Base-by-base conservation (phyloP, 2,113 vertebrate species). In the Azemiops feae region DNA sequence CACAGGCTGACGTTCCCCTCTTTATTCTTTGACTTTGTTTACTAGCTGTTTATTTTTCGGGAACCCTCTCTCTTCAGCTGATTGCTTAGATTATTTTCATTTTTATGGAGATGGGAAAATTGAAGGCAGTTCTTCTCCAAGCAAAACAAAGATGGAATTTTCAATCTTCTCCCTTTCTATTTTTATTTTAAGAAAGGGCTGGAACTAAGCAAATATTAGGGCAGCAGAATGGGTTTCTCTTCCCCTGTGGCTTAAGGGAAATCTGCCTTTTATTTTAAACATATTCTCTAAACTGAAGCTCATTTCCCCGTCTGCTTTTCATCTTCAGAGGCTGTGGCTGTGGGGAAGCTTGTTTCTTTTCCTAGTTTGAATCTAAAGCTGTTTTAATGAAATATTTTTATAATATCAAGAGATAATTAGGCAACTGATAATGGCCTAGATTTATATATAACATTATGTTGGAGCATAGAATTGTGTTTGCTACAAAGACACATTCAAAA, bases 321-420 rank as follows among this genome's bases (percentile, higher is more conserved):
- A 93, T 94, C 94, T 20, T 53, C 18, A 92, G 52, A 91, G 87
- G 93, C 85, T 90, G 57, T 88, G 92, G 30, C 52, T 95, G 93
- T 94, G 86, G 94, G 85, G 93, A 27, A 89, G 39, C 95, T 92
- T 52, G 1, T 34, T 52, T 95, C 91, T 93, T 43, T 43, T 91
- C 25, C 47, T 94, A n/a, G 39, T 86, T 86, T 74, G 90, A 88
- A 64, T 1, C 43, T 10, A 64, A 91, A 93, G 6, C 57, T 92
- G 69, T 93, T 90, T 93, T 85, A 86, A 87, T 4, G 86, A 39
- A 87, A 69, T 25, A 34, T 39, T 86, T 30, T 39, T 22, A 9
- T 9, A 55, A 43, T 54, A 88, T 43, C 20, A 39, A 55, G 20
- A 50, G 53, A 92, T 90, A 91, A 94, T 91, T 94, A 94, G 14